Evolutionary conservation across 2,888 invertebrate genomes (phyloP).

Genomic region (Sisyra terminalis): DNA sequence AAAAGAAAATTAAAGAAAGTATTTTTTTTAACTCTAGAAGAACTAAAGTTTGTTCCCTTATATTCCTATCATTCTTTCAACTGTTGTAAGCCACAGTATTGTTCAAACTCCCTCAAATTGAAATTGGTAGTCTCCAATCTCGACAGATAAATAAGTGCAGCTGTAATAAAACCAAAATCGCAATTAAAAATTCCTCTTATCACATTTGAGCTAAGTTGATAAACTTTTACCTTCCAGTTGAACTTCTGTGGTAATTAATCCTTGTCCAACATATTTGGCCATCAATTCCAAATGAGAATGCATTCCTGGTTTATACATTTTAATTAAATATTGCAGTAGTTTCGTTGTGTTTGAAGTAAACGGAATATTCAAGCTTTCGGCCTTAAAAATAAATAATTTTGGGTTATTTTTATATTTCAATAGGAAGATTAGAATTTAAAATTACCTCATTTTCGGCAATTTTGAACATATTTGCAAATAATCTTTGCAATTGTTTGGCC

Average conservation of each 20-base stretch:
- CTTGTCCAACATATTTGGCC: conserved; percentile 19
- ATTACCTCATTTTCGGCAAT: conserved; percentile 17
- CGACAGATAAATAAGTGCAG: background rate
- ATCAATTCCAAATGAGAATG: conserved; percentile 19
- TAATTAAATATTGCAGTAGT: conserved; percentile 16
- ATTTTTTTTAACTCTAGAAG: too few species aligned
- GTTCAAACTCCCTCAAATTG: too few species aligned
- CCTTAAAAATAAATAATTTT: background rate
- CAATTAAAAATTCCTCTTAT: background rate
- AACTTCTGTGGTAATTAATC: conserved; percentile 15
- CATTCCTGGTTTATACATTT: conserved; percentile 18
- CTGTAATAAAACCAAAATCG: background rate
- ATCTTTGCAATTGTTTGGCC: conserved; percentile 17
- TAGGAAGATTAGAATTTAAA: too few species aligned
- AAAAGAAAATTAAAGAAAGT: too few species aligned
- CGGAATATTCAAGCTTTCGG: background rate
- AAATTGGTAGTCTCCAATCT: background rate
- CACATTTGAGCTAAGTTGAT: too few species aligned
- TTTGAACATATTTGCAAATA: conserved; percentile 17
- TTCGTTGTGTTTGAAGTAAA: conserved; percentile 8
- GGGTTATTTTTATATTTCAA: too few species aligned
- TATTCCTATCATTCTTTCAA: background rate
- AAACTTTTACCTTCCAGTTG: conserved; percentile 21
- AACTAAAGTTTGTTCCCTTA: too few species aligned
- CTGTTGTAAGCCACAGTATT: too few species aligned